phyloP scores from a whole-genome alignment of 2,797 vertebrate genomes.

The Galago senegalensis region DNA sequence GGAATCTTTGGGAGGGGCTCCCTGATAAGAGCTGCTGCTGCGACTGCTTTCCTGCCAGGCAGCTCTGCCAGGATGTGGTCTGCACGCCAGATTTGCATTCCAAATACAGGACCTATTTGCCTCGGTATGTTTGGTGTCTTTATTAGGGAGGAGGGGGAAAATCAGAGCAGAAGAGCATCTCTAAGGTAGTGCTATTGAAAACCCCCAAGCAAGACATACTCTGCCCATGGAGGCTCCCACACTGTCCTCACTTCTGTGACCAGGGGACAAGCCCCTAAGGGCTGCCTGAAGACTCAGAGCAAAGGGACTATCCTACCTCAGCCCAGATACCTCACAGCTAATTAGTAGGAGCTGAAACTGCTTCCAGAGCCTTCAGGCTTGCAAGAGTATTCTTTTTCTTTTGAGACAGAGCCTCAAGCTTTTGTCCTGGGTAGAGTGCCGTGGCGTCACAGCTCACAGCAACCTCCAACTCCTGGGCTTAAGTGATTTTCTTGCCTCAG shows the following conservation, averaged over 20 bases:
- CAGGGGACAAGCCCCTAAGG: background rate
- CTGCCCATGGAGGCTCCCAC: background rate
- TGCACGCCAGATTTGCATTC: slow-evolving; percentile 67
- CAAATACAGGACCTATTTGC: slow-evolving; percentile 61
- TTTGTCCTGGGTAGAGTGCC: no score
- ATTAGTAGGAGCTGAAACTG: background rate
- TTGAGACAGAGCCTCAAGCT: no score
- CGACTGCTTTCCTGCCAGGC: slow-evolving; percentile 7
- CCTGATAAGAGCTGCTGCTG: slow-evolving; percentile 5
- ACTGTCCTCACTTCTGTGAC: background rate
- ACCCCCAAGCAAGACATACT: background rate
- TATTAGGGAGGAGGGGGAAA: slow-evolving; percentile 31
- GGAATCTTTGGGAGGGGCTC: slow-evolving; percentile 29
- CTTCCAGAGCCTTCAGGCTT: background rate
- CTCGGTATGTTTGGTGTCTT: slow-evolving; percentile 49
- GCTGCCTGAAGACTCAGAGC: background rate
- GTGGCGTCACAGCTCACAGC: no score
- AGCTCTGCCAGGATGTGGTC: slow-evolving; percentile 61
- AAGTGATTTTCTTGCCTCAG: no score
- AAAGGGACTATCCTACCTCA: background rate
- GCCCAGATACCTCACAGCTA: background rate
- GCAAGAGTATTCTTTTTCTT: background rate
- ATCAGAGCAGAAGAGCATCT: background rate
- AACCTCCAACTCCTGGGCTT: no score
- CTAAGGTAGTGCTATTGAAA: background rate